Percentiles rank a stretch among this genome's conserved stretches.
Evolutionary conservation across 2,113 vertebrate genomes (phyloP).

Genomic region (Stigmatopora nigra): DNA sequence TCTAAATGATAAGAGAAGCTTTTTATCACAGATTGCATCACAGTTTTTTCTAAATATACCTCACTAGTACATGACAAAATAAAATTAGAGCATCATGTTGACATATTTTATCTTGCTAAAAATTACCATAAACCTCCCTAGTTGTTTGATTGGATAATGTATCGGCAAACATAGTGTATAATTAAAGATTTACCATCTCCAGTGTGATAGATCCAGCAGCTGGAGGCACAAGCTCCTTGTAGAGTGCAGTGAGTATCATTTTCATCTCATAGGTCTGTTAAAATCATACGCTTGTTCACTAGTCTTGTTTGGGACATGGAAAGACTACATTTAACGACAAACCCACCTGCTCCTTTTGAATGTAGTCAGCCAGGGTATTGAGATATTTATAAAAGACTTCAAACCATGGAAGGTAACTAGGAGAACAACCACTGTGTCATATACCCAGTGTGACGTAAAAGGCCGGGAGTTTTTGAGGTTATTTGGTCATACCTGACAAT

Average conservation of each 20-base stretch:
- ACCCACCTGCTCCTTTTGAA: conserved; percentile 78
- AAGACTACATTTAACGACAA: not conserved
- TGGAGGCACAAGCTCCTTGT: conserved; percentile 65
- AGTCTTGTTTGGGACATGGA: not conserved
- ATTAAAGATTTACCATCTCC: conserved; percentile 70
- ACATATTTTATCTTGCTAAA: not conserved
- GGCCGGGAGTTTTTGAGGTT: not conserved
- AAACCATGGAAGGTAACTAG: conserved; percentile 85
- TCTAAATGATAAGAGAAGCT: too few relatives aligned
- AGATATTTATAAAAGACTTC: conserved; percentile 89
- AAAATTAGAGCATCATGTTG: not conserved
- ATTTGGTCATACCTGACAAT: conserved; percentile 74
- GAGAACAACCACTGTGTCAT: not conserved
- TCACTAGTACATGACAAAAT: too few relatives aligned
- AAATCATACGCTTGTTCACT: not conserved
- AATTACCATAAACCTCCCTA: not conserved
- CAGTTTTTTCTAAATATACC: too few relatives aligned
- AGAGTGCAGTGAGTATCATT: conserved; percentile 65
- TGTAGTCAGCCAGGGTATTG: conserved; percentile 79
- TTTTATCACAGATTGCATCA: too few relatives aligned
- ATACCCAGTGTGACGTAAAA: not conserved
- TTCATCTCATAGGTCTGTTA: conserved; percentile 72
- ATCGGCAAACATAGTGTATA: not conserved
- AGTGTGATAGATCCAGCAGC: conserved; percentile 59
- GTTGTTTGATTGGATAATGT: conserved; percentile 1